A percentile compares a stretch with the other conserved stretches of the same genome.
Evolutionary conservation across 2,888 invertebrate genomes (phyloP).

Genomic region (Sipha maydis): DNA sequence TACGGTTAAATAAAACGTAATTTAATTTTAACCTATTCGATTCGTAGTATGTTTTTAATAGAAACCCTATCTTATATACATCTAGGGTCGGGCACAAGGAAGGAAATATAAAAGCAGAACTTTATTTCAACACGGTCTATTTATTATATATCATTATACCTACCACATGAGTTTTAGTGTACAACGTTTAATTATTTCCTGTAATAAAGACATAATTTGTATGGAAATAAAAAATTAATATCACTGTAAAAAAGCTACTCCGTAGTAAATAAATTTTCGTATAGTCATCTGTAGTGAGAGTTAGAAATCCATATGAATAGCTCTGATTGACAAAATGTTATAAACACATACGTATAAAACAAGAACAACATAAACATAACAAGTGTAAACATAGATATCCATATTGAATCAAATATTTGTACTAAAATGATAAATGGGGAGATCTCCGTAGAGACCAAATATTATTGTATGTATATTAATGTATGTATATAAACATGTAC

Average conservation of each 20-base stretch:
- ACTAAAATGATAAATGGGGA: conserved; percentile 30
- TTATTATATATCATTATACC: background rate
- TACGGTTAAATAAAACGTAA: background rate
- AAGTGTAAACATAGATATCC: conserved; percentile 36
- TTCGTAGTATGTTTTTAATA: background rate
- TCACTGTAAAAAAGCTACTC: conserved; percentile 5
- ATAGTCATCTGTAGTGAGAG: background rate
- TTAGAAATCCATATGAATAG: conserved; percentile 14
- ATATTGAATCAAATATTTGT: conserved; percentile 44
- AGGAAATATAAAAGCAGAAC: background rate
- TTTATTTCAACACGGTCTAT: background rate
- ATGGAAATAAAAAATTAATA: conserved; percentile 7
- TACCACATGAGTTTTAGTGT: conserved; percentile 22
- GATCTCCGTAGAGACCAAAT: conserved; percentile 33
- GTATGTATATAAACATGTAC: background rate
- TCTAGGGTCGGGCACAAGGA: background rate
- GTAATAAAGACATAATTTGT: conserved; percentile 39
- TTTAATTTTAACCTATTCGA: conserved; percentile 6
- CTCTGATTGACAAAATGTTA: conserved; percentile 43
- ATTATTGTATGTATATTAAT: conserved; percentile 14
- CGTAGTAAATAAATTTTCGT: background rate
- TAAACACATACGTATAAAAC: conserved; percentile 9
- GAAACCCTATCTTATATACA: background rate
- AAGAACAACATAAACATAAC: conserved; percentile 27
- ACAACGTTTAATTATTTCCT: conserved; percentile 20